phyloP scores from a whole-genome alignment of 2,797 vertebrate genomes.

The Phoxinus dragarum region DNA sequence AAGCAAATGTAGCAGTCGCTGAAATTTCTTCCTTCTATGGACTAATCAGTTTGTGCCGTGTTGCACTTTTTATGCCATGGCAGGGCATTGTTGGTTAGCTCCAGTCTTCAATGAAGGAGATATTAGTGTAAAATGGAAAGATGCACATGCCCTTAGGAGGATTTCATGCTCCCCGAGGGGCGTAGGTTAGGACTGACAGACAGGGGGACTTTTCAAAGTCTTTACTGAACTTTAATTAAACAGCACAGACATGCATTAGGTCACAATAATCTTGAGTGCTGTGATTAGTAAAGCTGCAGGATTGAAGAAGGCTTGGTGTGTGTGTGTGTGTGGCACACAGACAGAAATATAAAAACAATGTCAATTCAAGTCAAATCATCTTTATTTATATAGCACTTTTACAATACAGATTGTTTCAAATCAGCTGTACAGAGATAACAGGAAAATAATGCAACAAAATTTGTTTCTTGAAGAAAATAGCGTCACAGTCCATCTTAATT shows the following conservation, averaged over 20 bases:
- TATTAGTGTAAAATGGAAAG: conserved; percentile 30
- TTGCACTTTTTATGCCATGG: not conserved
- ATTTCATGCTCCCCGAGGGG: conserved; percentile 21
- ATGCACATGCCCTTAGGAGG: not conserved
- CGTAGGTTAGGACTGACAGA: conserved; percentile 12
- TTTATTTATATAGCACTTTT: no score
- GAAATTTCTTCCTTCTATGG: conserved; percentile 30
- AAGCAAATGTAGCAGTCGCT: conserved; percentile 18
- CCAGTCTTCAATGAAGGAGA: conserved; percentile 32
- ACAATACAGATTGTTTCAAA: no score
- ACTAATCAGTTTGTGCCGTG: conserved; percentile 40
- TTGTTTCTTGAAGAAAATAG: no score
- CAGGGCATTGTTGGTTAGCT: conserved; percentile 36
- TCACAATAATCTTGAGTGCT: conserved; percentile 9
- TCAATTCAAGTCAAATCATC: no score
- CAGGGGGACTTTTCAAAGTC: conserved; percentile 23
- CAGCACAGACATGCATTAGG: not conserved
- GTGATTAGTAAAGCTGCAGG: conserved; percentile 43
- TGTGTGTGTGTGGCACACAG: not conserved
- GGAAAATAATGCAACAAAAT: no score
- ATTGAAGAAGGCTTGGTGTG: not conserved
- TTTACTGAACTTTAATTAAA: conserved; percentile 33
- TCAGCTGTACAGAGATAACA: no score
- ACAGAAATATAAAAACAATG: not conserved
- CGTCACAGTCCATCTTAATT: no score